Conservation (phyloP, 2,113 vertebrate species). For the Elachura formosa region DNA sequence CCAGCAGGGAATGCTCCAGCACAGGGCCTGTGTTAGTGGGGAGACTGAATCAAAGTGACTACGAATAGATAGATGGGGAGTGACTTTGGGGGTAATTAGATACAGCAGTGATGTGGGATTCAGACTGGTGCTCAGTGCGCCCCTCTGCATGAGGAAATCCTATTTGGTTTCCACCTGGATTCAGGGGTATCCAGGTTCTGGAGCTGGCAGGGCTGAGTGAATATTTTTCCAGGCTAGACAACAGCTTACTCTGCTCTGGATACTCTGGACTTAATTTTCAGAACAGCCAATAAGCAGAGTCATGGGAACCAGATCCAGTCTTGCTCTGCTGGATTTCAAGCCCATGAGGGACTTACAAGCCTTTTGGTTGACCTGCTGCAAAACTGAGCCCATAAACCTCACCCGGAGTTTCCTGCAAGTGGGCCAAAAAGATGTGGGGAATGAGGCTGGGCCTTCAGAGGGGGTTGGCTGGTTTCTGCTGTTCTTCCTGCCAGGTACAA, state of each 20-base stretch:
- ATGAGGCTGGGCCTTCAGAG: not conserved
- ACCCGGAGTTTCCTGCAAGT: not conserved
- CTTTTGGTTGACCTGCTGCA: not conserved
- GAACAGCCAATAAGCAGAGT: not conserved
- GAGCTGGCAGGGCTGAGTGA: not conserved
- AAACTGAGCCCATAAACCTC: not conserved
- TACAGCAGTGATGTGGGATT: not conserved
- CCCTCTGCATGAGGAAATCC: not conserved
- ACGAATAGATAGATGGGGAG: not conserved
- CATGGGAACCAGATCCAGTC: not conserved
- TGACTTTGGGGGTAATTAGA: not conserved
- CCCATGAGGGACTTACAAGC: not conserved
- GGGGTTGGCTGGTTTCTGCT: not conserved
- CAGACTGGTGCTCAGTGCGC: not conserved
- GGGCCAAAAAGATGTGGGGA: not conserved
- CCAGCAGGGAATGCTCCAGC: not conserved
- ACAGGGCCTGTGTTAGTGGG: not conserved
- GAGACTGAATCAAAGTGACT: not conserved
- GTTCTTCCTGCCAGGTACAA: not conserved
- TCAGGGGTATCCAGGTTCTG: not conserved
- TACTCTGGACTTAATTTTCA: conserved; percentile 14
- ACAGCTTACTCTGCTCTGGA: not conserved
- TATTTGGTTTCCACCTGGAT: not conserved
- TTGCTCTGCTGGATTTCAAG: not conserved
- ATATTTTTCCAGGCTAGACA: not conserved